Evolutionary conservation across 2,113 vertebrate species (phyloP), one percentile per base, ranked within the genome.

Genomic region (Maccullochella peelii): DNA sequence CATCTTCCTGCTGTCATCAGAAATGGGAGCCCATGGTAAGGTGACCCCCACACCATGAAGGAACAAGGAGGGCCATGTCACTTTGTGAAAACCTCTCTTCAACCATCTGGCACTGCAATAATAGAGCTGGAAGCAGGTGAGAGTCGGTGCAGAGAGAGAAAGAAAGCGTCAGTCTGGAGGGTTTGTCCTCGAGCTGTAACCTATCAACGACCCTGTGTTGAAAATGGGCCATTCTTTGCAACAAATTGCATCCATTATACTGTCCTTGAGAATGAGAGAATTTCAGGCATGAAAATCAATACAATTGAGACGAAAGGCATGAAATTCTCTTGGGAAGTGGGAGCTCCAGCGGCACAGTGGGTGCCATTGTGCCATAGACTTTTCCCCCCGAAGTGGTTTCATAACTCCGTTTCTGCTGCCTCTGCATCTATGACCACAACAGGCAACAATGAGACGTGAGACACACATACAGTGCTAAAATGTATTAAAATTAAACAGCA

Each of bases 221-320:
- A 91, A 91, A 90, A 91, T 58, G 70, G 86, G 74, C 83, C 91
- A 92, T 90, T 91, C 88, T 91, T 88, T 87, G 88, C 90, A 90
- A 92, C 80, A 57, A 86, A 87, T 86, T 84, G 80, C 88, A 80
- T 84, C 89, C 83, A 93, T 94, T 92, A 92, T 79, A 80, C 87
- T 86, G 89, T 85, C 85, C 88, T 91, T 90, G 89, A 92, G 77
- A 92, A 89, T 55, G 77, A 40, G 86, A 89, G 72, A 90, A 91
- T 93, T 89, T 88, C 85, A 93, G 81, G 80, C 90, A 94, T 88
- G 86, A 89, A 91, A 90, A 94, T 90, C 89, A 77, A 90, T 90
- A 88, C 84, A 89, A 89, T 83, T 67, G 85, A 88, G 89, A 91
- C 84, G 79, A 88, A 88, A 89, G 63, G 89, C 88, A 85, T 86